Conservation (phyloP, 2,113 vertebrate genomes). For the Campylorhamphus procurvoides region DNA sequence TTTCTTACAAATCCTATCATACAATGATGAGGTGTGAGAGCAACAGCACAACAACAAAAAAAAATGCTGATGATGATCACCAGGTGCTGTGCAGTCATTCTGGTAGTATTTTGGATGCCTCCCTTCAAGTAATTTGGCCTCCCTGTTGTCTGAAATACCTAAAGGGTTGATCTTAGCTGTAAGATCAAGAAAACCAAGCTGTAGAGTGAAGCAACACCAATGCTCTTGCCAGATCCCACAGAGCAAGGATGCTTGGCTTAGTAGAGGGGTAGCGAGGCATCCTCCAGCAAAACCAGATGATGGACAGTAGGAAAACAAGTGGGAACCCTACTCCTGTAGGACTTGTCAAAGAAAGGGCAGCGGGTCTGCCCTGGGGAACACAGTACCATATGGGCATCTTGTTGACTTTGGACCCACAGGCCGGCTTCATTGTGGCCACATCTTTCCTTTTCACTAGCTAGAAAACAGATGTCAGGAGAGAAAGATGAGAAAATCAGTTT, state of each 20-base stretch:
- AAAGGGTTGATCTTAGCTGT: background rate
- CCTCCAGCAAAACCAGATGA: background rate
- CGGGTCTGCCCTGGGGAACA: background rate
- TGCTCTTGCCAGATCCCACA: background rate
- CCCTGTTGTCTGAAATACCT: background rate
- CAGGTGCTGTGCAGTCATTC: background rate
- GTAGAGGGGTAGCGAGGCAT: fast-evolving
- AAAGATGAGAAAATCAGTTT: background rate
- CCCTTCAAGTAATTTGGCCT: background rate
- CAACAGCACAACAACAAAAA: background rate
- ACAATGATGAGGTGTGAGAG: background rate
- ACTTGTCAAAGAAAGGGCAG: background rate
- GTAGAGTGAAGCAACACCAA: background rate
- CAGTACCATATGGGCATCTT: background rate
- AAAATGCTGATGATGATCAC: background rate
- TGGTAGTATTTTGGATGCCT: background rate
- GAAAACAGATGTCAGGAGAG: background rate
- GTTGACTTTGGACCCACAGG: background rate
- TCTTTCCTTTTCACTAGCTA: background rate
- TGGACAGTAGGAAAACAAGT: background rate
- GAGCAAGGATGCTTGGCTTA: background rate
- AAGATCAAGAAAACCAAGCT: background rate
- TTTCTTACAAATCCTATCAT: background rate
- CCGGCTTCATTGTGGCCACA: background rate
- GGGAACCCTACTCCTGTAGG: background rate